phyloP scores from a whole-genome alignment of 2,888 invertebrate genomes.

The Eudemis profundana region DNA sequence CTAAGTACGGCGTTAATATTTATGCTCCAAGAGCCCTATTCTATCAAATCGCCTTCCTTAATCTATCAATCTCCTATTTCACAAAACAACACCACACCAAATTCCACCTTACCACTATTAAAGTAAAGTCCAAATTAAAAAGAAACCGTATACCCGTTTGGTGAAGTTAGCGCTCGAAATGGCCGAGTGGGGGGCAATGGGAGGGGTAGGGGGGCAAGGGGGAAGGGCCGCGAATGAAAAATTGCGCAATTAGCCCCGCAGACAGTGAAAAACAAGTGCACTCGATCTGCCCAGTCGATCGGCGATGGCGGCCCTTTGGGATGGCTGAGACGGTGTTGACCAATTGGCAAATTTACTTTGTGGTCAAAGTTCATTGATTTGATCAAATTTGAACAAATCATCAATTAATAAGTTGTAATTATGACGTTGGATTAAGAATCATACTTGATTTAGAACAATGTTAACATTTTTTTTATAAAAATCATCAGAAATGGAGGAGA shows the following conservation, averaged over 20 bases:
- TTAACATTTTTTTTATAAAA: no score
- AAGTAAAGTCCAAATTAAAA: background rate
- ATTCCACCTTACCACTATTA: slow-evolving; percentile 44
- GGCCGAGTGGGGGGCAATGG: slow-evolving; percentile 57
- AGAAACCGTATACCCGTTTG: background rate
- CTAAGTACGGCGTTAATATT: slow-evolving; percentile 43
- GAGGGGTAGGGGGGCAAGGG: slow-evolving; percentile 48
- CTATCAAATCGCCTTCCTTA: slow-evolving; percentile 37
- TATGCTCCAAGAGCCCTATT: slow-evolving; percentile 38
- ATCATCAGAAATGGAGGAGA: no score
- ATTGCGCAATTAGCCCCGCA: slow-evolving; percentile 82
- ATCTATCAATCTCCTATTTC: slow-evolving; percentile 24
- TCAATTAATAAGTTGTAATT: no score
- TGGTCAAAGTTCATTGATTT: no score
- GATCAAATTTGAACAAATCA: no score
- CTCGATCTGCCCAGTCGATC: slow-evolving; percentile 71
- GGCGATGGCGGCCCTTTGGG: slow-evolving; percentile 12
- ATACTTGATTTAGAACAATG: no score
- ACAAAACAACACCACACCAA: background rate
- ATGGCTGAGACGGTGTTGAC: background rate
- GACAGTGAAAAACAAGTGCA: slow-evolving; percentile 85
- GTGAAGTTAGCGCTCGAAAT: slow-evolving; percentile 26
- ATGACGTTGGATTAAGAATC: no score
- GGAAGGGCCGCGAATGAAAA: slow-evolving; percentile 77
- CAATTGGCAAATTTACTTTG: background rate